Evolutionary conservation across 2,888 invertebrate genomes (phyloP).

Genomic region (Patella caerulea): DNA sequence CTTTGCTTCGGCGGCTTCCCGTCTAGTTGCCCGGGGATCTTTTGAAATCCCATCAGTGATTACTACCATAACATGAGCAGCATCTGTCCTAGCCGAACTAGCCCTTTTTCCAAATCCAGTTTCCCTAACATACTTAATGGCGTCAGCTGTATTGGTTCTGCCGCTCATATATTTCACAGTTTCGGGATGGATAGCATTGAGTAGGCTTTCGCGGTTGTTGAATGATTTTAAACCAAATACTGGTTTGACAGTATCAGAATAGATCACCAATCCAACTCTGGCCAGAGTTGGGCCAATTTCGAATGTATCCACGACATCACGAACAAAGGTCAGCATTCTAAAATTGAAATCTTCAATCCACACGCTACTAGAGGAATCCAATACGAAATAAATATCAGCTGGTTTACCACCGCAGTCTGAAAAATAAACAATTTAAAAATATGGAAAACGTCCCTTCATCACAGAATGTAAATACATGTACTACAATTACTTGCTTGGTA

Average conservation of each 20-base stretch:
- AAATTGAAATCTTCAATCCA: slow-evolving; percentile 53
- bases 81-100: slow-evolving; percentile 36
- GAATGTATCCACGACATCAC: slow-evolving; percentile 44
- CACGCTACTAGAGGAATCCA: slow-evolving; percentile 58
- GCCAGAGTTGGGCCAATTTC: slow-evolving; percentile 44
- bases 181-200: slow-evolving; percentile 25
- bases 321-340: slow-evolving; percentile 47
- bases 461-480: too few species aligned
- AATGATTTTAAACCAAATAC: slow-evolving; percentile 20
- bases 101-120: slow-evolving; percentile 40
- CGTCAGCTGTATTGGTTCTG: slow-evolving; percentile 50
- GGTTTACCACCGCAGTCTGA: slow-evolving; percentile 53
- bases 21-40: slow-evolving; percentile 45
- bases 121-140: slow-evolving; percentile 42
- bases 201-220: slow-evolving; percentile 11
- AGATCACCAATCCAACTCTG: slow-evolving; percentile 50
- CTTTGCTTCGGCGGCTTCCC: slow-evolving; percentile 48
- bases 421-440: too few species aligned
- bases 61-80: slow-evolving; percentile 57
- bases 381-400: slow-evolving; percentile 49
- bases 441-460: too few species aligned
- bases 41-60: slow-evolving; percentile 62
- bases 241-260: slow-evolving; percentile 37
- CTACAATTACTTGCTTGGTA: too few species aligned
- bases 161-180: slow-evolving; percentile 33